Base-by-base conservation (phyloP, 2,888 invertebrate species). In the Punctoribates punctum region DNA sequence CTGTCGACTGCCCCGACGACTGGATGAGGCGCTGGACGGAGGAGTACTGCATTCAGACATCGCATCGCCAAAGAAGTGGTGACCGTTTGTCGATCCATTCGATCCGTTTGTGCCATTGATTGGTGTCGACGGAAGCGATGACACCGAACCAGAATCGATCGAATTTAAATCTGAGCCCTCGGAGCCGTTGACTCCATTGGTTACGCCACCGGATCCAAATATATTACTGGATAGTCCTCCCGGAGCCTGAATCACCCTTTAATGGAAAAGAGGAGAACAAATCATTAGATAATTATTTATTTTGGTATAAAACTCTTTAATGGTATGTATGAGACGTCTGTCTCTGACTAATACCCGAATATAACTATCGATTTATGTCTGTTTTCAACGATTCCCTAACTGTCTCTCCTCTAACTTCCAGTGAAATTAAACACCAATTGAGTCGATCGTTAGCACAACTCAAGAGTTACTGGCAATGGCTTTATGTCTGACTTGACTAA, bases 61-160 rank as follows among this genome's bases (percentile, higher is more conserved):
- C 27, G 73, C 60, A 51, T 76, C 76, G 27, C 42, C 57, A 57
- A 60, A 73, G 46, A 73, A 76, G 73, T 73, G 57, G 76, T 73
- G 54, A 25, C 73, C 70, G 13, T 62, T 51, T 3, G 23, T 57
- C 25, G 60, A 29, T 11, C 60, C 65, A 67, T 67, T 67, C n/a
- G n/a, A n/a, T n/a, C 76, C 76, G 73, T 75, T 75, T 13, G 27
- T 25, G 29, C 75, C 75, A 29, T 75, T 75, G 6, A 75, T 13
- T 42, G 76, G 76, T 20, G 76, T 76, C 17, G 76, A 73, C 17
- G 76, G 76, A 54, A 73, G 60, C 0, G 75, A 75, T 46, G 73
- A 57, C 17, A 75, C 23, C 27, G 75, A 75, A 8, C 65, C 65
- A 25, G 72, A 72, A 62, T 73, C 76, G 34, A 76, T 73, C 5